Base-by-base conservation (phyloP, 2,888 invertebrate species). In the Nomada ruficornis region DNA sequence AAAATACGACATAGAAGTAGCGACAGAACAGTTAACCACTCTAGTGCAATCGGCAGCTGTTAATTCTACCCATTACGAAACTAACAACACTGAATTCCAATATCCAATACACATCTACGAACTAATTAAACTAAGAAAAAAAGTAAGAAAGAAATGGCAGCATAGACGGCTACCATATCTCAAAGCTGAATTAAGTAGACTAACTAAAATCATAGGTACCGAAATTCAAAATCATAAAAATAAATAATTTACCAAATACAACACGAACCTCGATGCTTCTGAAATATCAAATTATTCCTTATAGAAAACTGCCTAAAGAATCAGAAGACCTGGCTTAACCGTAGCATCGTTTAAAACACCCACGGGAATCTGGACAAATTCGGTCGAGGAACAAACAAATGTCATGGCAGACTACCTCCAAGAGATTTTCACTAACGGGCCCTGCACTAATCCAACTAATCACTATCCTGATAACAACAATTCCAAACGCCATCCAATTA, bases 61-160 rank as follows among this genome's bases (percentile, higher is more conserved):
- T 18, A 15, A 59, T 10, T 15, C 18, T 5, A 26, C 59, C 26
- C 59, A 36, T 29, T 29, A 29, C 54, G 26, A 7, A n/a, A 29
- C 59, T 59, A 59, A 59, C 29, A 13, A 59, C 5, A 18, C 26
- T 13, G 29, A 23, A 23, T 1, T 1, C 23, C 23, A 23, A 23
- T 23, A 23, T 23, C 23, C 23, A 23, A 23, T 23, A 23, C 23
- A 23, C 23, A 23, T 23, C 23, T 23, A 23, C 23, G 23, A 23
- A 23, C 23, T 23, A 23, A 23, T 23, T 23, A 23, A 23, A 23
- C 23, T 23, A 23, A 26, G 59, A 7, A 59, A 36, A 59, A 59
- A 11, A 59, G 15, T 59, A 59, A 59, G 59, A 59, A 26, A 29
- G 15, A 59, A 59, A 29, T 59, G 59, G 59, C 36, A 59, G 29